phyloP scores from a whole-genome alignment of 2,888 invertebrate genomes.

The Drosophila barbarae region DNA sequence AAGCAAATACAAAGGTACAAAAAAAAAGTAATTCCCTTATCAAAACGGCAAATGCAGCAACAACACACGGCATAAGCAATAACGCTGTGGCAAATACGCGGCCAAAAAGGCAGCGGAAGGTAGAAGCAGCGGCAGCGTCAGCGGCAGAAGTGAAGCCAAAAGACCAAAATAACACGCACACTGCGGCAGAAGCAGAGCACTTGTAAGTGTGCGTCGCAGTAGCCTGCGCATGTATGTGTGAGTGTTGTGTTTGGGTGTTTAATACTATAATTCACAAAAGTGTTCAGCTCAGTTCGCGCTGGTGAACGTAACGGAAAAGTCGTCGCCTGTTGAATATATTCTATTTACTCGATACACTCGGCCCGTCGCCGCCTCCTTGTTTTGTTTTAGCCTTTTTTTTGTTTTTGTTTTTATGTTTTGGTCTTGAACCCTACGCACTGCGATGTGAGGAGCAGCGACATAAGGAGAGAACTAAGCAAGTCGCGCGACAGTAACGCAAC shows the following conservation, averaged over 20 bases:
- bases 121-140: constrained; percentile 4
- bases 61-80: constrained; percentile 8
- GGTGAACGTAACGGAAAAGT: constrained; percentile 72
- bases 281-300: constrained; percentile 69
- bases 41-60: constrained; percentile 16
- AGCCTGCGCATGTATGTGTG: neutral
- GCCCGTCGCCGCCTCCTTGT: constrained; percentile 16
- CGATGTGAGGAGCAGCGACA: constrained; percentile 2
- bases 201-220: constrained; percentile 11
- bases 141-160: constrained; percentile 17
- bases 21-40: constrained; percentile 14
- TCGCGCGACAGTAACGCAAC: constrained; percentile 7
- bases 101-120: constrained; percentile 11
- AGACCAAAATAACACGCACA: constrained; percentile 59
- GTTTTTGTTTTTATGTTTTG: constrained; percentile 7
- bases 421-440: constrained; percentile 9
- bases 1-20: constrained; percentile 28
- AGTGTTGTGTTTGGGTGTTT: constrained; percentile 46
- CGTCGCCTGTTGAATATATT: constrained; percentile 41
- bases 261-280: constrained; percentile 70
- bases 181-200: constrained; percentile 34
- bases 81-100: constrained; percentile 8
- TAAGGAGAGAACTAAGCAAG: constrained; percentile 3
- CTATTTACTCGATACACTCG: constrained; percentile 28
- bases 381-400: constrained; percentile 15